Percentiles rank a stretch among this genome's conserved stretches.
These are phyloP conservation scores for Hestina assimilis DNA, from an alignment of 1,140 invertebrate genomes.

Conservation along the genomic window DNA sequence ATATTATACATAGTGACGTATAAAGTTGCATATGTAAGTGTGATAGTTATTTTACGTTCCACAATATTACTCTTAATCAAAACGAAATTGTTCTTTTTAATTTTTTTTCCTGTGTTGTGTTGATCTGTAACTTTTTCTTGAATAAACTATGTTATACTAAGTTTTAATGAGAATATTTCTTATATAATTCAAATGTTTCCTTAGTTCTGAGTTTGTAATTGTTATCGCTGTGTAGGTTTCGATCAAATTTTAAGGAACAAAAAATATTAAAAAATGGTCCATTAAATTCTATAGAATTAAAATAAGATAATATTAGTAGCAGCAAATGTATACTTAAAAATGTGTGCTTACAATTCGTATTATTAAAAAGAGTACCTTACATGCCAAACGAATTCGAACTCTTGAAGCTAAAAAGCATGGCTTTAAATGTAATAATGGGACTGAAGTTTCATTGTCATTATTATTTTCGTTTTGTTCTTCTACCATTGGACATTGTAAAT, in stretches of 20 bases:
- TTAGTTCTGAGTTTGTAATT: background rate
- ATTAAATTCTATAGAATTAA: constrained; percentile 69
- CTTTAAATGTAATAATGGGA: constrained; percentile 60
- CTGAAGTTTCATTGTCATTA: constrained; percentile 45
- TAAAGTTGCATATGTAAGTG: constrained; percentile 41
- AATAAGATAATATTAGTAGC: constrained; percentile 54
- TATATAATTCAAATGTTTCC: background rate
- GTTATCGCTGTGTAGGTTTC: constrained; percentile 20
- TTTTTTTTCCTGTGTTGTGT: background rate
- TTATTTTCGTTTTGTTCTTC: constrained; percentile 38
- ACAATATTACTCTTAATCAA: constrained; percentile 12
- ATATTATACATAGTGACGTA: constrained; percentile 38
- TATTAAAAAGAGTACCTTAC: constrained; percentile 39
- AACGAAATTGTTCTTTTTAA: background rate
- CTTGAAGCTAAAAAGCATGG: constrained; percentile 62
- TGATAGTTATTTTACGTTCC: constrained; percentile 45
- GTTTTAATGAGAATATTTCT: too few relatives aligned
- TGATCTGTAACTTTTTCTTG: constrained; percentile 4
- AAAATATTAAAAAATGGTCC: constrained; percentile 67
- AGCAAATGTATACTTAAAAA: constrained; percentile 58
- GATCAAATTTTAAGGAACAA: constrained; percentile 58
- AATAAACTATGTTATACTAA: background rate
- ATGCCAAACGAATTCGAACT: constrained; percentile 62
- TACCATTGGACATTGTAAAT: constrained; percentile 63
- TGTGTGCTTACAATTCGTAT: constrained; percentile 53